phyloP scores from a whole-genome alignment of 2,888 invertebrate genomes.

The Ganaspis brasiliensis region DNA sequence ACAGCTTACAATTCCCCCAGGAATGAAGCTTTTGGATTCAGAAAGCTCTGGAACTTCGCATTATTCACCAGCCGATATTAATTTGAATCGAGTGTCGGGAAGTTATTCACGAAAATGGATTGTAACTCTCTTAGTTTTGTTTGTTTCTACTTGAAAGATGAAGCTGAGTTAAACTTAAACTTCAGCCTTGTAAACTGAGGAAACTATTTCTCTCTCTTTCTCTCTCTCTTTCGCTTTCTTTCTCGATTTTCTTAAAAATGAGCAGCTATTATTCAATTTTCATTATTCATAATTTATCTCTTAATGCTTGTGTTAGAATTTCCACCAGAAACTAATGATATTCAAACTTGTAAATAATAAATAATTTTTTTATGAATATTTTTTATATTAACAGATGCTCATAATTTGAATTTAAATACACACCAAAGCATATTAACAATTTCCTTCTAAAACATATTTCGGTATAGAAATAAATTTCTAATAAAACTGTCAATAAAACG shows the following conservation, averaged over 20 bases:
- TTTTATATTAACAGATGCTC: too few relatives aligned
- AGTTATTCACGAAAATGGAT: conserved; percentile 22
- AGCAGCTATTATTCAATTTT: neutral
- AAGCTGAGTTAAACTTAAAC: neutral
- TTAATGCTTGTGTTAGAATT: too few relatives aligned
- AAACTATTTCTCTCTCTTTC: neutral
- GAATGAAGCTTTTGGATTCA: conserved; percentile 9
- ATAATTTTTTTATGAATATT: too few relatives aligned
- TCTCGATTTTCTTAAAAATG: too few relatives aligned
- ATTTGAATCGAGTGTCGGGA: conserved; percentile 31
- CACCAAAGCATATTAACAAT: too few relatives aligned
- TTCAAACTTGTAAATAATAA: too few relatives aligned
- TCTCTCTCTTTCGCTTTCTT: neutral
- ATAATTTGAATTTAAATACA: too few relatives aligned
- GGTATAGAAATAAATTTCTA: too few relatives aligned
- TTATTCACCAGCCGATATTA: conserved; percentile 32
- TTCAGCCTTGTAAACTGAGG: neutral
- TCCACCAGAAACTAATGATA: too few relatives aligned
- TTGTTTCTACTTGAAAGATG: neutral
- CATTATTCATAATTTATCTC: neutral
- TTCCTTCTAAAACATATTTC: too few relatives aligned
- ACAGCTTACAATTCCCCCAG: conserved; percentile 6
- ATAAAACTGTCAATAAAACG: too few relatives aligned
- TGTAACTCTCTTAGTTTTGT: conserved; percentile 19
- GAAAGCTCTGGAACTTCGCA: conserved; percentile 21